Percentiles rank a stretch among this genome's conserved stretches.
These are phyloP conservation scores for Oreocharis arfaki DNA, from an alignment of 2,113 vertebrate genomes.

Conservation along the genomic window DNA sequence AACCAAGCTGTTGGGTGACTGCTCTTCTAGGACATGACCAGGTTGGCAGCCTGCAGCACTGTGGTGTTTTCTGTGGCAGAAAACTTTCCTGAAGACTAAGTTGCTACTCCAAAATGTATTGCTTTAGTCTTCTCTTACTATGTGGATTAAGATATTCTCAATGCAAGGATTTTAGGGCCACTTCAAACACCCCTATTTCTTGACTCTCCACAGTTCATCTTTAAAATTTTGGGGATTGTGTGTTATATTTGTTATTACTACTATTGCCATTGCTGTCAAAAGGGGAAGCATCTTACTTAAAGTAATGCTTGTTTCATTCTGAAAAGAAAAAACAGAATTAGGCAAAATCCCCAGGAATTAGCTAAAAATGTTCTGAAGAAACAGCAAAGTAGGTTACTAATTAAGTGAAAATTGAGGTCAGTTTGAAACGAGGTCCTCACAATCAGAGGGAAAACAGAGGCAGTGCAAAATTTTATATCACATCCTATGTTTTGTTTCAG, in stretches of 20 bases:
- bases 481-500: neutral
- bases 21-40: neutral
- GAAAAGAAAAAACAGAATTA: neutral
- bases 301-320: neutral
- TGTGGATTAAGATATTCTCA: neutral
- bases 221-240: neutral
- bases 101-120: neutral
- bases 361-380: constrained; percentile 37
- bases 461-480: neutral
- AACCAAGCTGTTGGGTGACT: neutral
- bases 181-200: neutral
- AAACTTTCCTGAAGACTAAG: neutral
- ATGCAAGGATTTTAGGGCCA: neutral
- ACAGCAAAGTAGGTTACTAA: constrained; percentile 38
- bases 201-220: neutral
- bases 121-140: neutral
- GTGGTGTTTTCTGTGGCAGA: neutral
- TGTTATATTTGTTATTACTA: neutral
- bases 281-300: neutral
- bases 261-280: neutral
- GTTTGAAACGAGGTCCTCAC: neutral
- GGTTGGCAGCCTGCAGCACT: neutral
- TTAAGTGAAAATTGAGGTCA: constrained; percentile 44
- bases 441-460: neutral
- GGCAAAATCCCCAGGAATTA: constrained; percentile 42